Evolutionary conservation across 1,140 invertebrate genomes (phyloP), one percentile per base, ranked within the genome.

Genomic region (Diorhabda carinulata): DNA sequence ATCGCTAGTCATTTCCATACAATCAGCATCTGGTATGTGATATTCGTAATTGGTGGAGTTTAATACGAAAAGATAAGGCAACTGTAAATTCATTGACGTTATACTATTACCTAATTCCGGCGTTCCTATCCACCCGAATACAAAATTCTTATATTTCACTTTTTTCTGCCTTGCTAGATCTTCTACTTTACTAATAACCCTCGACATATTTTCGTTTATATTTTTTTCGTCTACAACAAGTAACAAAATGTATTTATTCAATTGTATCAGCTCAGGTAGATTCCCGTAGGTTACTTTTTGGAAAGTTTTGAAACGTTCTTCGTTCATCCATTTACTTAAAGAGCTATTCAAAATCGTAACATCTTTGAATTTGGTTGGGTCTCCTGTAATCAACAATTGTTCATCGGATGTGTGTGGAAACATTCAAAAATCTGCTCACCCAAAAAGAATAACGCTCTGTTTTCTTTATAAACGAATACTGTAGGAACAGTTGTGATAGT

Each of bases 111-210:
- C 93, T 73, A 98, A 81, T 45, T 94, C 91, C 10, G 92, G 90
- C 74, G 86, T 91, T 0, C 92, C 93, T 80, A 91, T 87, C 95
- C 95, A 98, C 43, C 95, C 95, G 86, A 98, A 98, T 80, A 97
- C 93, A 80, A 97, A 96, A 76, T 88, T 80, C 59, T 90, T 86
- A 78, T 93, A 92, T 70, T 91, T 89, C 68, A 89, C 85, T 68
- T 90, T 85, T 81, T 92, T 90, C 66, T 86, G 89, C 71, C 88
- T 83, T 66, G 95, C 93, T 62, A 96, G 86, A 40, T 88, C 87
- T 81, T 96, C 91, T 4, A 96, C 85, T 89, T 94, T 93, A 77
- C 94, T 90, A 76, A 88, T 85, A 80, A 95, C 96, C 79, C 93
- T 90, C 72, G 88, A 78, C 87, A 95, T 94, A 66, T 96, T 86